Base-by-base conservation (phyloP, 2,797 vertebrate genomes). In the Caiman crocodilus region DNA sequence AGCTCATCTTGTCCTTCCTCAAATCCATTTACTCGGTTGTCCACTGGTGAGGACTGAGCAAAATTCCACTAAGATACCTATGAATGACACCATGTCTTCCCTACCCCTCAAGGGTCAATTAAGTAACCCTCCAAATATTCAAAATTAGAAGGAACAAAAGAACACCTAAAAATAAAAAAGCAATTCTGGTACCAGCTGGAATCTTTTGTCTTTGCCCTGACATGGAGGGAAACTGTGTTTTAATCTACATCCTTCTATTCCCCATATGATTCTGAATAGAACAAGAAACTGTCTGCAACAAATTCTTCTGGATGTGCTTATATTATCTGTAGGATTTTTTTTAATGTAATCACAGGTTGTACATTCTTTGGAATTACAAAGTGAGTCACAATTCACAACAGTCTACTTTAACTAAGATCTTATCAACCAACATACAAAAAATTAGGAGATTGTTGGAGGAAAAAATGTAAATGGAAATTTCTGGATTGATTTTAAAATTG, bases 401-500 rank as follows among this genome's bases (percentile, higher is more conserved):
- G 65, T 15, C 55, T 79, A 79, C 16, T 85, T 86, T 79, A 92
- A 90, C 69, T 10, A 88, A 42, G 42, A 93, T 61, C 69, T 75
- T 64, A 94, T 85, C 64, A 93, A 92, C 61, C 6, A 79, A 83
- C 61, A 91, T 0, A 0, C 77, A 96, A 92, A 91, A 91, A 79
- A 90, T 26, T 90, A 82, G 79, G 26, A 89, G 25, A 77, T 71
- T 84, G 77, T 32, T 85, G 75, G 82, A 91, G 59, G 71, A 85
- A 90, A 32, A 93, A 91, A 83, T 25, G 17, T 86, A 96, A 91
- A 90, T 61, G 18, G 58, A 88, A 85, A 95, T 94, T 96, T 95
- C 55, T 83, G 73, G 86, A 94, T 77, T 94, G 93, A 94, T 91
- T 96, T 93, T 92, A 84, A 95, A 96, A 94, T 88, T 94, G 61